Evolutionary conservation across 2,797 vertebrate species (phyloP), one percentile per base, ranked within the genome.

Genomic region (Peromyscus eremicus): DNA sequence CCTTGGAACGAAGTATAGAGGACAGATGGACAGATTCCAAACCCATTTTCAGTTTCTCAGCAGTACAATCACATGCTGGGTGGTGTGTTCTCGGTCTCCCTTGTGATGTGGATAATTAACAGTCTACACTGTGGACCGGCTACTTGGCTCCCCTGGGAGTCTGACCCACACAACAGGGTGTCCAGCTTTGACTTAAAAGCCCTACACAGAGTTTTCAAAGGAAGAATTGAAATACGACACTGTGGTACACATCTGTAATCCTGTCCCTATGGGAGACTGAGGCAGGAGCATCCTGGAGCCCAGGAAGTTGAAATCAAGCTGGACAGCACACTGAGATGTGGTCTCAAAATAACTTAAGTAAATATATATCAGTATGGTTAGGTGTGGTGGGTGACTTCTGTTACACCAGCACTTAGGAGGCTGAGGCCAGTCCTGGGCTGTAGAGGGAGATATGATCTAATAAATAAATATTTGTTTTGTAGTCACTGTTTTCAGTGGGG

Each of bases 41-140:
- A 52, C 13, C 32, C 10, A 77, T 25, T 77, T 52, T 80, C 27
- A 11, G 64, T 6, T 34, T 55, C 92, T 87, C 32, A 34, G 64
- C 17, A 34, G 57, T 10, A 5, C 40, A 14, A 7, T 1, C 4
- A 64, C 77, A 21, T 16, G 21, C 0, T 16, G 2, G 14, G 37
- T 0, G 0, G 8, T 0, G 6, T 0, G 0, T 32, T 23, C 27
- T 34, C 1, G 4, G 49, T 82, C 43, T 34, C 46, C 0, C 0
- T 7, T 5, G 10, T 0, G 4, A 9, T 1, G 7, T 13, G 3
- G 4, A 19, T 3, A 27, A 40, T 12, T 57, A 17, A 11, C 6
- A 8, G 37, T n/a, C 64, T 6, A 6, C 32, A 43, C n/a, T 3
- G 2, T 0, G 5, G 77, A 40, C 55, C 5, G 55, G 55, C 84